Percentiles rank a stretch among this genome's conserved stretches.
Evolutionary conservation across 1,140 invertebrate genomes (phyloP).

Genomic region (Branchinecta lynchi): DNA sequence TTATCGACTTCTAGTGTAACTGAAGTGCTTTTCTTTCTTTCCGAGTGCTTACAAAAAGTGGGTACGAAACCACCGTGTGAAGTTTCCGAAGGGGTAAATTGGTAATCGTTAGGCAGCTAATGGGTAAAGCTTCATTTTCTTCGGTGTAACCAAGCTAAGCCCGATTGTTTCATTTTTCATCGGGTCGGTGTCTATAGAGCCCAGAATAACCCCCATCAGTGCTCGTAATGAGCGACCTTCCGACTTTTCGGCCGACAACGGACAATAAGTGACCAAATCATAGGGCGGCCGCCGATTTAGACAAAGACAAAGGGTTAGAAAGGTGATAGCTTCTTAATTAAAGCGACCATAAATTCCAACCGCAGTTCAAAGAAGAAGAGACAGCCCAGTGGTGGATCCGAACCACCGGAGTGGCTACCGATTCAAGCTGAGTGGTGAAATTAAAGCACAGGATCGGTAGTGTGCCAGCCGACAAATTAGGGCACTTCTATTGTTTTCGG

Average conservation of each 20-base stretch:
- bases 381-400: too few species aligned
- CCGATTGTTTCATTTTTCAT: slow-evolving; percentile 12
- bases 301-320: slow-evolving; percentile 11
- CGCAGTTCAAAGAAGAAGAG: too few species aligned
- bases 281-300: background rate
- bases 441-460: too few species aligned
- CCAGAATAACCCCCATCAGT: slow-evolving; percentile 5
- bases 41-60: too few species aligned
- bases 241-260: background rate
- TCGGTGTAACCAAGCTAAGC: background rate
- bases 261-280: slow-evolving; percentile 11
- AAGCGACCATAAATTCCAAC: background rate
- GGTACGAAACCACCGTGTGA: background rate
- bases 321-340: slow-evolving; percentile 9
- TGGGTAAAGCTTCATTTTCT: background rate
- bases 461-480: too few species aligned
- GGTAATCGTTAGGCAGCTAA: background rate
- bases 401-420: too few species aligned
- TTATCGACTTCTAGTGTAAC: too few species aligned
- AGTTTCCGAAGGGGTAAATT: background rate
- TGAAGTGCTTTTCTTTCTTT: too few species aligned
- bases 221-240: background rate
- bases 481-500: too few species aligned
- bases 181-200: slow-evolving; percentile 1
- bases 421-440: too few species aligned